phyloP scores from a whole-genome alignment of 2,888 invertebrate genomes.

The Sturmia bella region DNA sequence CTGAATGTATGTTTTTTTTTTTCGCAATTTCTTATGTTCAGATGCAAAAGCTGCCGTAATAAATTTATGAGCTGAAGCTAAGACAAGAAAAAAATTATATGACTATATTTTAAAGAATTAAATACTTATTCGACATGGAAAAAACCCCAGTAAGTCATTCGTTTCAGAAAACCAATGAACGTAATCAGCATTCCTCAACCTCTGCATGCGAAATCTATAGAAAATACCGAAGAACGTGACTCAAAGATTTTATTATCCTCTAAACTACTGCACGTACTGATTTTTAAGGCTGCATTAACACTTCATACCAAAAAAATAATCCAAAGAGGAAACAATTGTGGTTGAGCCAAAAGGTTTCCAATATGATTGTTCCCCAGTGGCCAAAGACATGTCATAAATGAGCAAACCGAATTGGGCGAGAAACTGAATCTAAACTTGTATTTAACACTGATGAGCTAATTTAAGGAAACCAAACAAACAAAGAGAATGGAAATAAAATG shows the following conservation, averaged over 20 bases:
- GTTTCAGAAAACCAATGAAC: conserved; percentile 27
- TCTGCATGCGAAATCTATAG: conserved; percentile 22
- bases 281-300: conserved; percentile 70
- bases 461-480: conserved; percentile 48
- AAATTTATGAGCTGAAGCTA: too few relatives aligned
- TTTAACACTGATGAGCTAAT: conserved; percentile 72
- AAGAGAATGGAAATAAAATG: conserved; percentile 7
- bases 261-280: conserved; percentile 73
- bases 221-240: conserved; percentile 76
- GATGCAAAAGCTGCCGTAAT: too few relatives aligned
- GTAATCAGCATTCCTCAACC: conserved; percentile 25
- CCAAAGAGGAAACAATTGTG: conserved; percentile 59
- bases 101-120: too few relatives aligned
- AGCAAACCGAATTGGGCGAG: background rate
- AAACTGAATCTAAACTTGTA: conserved; percentile 69
- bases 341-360: conserved; percentile 75
- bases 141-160: conserved; percentile 34
- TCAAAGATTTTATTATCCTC: conserved; percentile 79
- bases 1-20: too few relatives aligned
- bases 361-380: conserved; percentile 75
- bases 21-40: too few relatives aligned
- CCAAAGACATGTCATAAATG: conserved; percentile 43
- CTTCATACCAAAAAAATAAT: conserved; percentile 52
- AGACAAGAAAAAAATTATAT: too few relatives aligned
- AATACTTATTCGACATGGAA: background rate